Base-by-base conservation (phyloP, 2,888 invertebrate species). In the Melieria crassipennis region DNA sequence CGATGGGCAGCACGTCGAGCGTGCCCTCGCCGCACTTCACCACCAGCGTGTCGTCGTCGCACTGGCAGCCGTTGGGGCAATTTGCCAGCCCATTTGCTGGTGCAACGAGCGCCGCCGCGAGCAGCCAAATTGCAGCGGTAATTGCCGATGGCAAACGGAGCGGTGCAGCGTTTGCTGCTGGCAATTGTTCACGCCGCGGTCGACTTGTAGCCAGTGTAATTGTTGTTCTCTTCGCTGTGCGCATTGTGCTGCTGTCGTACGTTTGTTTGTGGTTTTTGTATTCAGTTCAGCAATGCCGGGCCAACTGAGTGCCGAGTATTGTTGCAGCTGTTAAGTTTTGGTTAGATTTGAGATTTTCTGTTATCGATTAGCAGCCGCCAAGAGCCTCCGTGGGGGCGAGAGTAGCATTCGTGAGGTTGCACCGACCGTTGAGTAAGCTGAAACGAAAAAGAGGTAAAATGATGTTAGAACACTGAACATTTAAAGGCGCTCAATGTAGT, bases 1-100 rank as follows among this genome's bases (percentile, higher is more conserved):
- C 94, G 81, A 96, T 96, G 74, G 96, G 96, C 74, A 97, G 91
- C 69, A 95, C 94, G 87, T 95, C 95, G 74, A 97, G 89, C 78
- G 93, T 93, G 82, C 94, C 94, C 83, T 92, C 92, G 79, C 94
- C 92, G 87, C 96, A 97, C 78, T 92, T 92, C 64, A 96, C 96
- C 71, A 94, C 93, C 77, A 94, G 91, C 9, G 93, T 95, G 77
- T 95, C 95, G 83, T 97, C 96, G 87, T 96, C 94, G 88, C 97
- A 97, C 85, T 89, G 91, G 87, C 97, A 97, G 78, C 93, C 94
- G 75, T 88, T 90, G n/a, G 96, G 96, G 83, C 96, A 97, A 87
- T 94, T 92, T 70, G 92, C 92, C 76, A 92, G 74, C 60, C 81
- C 85, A 75, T 77, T 79, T 73, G 81, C 77, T 67, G 80, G 73